Conservation (phyloP, 2,888 invertebrate genomes). For the Ornithoptera alexandrae region DNA sequence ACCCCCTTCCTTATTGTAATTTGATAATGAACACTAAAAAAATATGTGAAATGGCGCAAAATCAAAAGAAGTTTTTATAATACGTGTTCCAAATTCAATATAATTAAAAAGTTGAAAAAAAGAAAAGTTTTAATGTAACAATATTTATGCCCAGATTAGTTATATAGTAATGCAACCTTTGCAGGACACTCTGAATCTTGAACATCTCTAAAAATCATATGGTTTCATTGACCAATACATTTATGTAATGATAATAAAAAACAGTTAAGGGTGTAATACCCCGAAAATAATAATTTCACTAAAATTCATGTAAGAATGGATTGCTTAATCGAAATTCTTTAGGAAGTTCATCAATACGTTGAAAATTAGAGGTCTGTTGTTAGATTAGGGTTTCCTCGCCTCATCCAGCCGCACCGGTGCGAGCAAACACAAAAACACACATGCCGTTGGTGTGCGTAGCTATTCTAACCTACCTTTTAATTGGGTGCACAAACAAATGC, state of each 20-base stretch:
- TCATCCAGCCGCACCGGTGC: conserved; percentile 45
- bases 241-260: neutral
- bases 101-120: too few species aligned
- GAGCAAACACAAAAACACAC: conserved; percentile 50
- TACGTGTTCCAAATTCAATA: too few species aligned
- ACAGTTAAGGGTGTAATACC: too few species aligned
- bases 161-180: too few species aligned
- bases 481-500: conserved; percentile 68
- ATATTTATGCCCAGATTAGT: too few species aligned
- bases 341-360: conserved; percentile 26
- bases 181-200: too few species aligned
- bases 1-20: too few species aligned
- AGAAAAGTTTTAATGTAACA: too few species aligned
- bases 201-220: neutral
- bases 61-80: too few species aligned
- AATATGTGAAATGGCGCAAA: too few species aligned
- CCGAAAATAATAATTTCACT: too few species aligned
- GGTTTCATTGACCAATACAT: neutral
- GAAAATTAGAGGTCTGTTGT: conserved; percentile 35
- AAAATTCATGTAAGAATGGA: neutral
- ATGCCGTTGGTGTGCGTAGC: conserved; percentile 58
- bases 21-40: too few species aligned
- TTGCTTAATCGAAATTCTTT: conserved; percentile 12
- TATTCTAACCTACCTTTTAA: conserved; percentile 67
- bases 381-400: conserved; percentile 72